Base-by-base conservation (phyloP, 2,888 invertebrate species). In the Odontocerum albicorne region DNA sequence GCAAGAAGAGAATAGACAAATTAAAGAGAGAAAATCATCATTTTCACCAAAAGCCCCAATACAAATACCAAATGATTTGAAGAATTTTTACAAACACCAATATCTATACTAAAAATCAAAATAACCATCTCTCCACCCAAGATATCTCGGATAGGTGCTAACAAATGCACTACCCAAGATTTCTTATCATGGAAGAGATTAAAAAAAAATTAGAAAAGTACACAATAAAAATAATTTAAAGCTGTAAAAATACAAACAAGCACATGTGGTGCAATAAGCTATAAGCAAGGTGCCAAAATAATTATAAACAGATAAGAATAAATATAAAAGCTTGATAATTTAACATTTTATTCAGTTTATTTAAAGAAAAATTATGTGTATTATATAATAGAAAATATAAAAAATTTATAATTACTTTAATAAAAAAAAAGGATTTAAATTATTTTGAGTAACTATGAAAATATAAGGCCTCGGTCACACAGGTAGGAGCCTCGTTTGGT, bases 1-100 rank as follows among this genome's bases (percentile, higher is more conserved):
- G 79, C 65, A 77, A 62, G 65, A 64, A 60, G 62, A 65, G 64
- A 68, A n/a, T n/a, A n/a, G n/a, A 68, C 66, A 62, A 66, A 42
- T 46, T 38, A 66, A n/a, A n/a, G n/a, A n/a, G n/a, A n/a, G n/a
- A n/a, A n/a, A n/a, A n/a, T n/a, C n/a, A n/a, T 33, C 27, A 66
- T 57, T 64, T 62, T 59, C 50, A 46, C 51, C 27, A 60, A 55
- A 61, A 60, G 52, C 57, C 15, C n/a, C 8, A n/a, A 27, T 6
- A 17, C 15, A 57, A 43, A 58, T 39, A 39, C 52, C 47, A 51
- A 42, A 42, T 55, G 49, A 56, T 22, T 51, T 43, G 47, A 59
- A 61, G 63, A 58, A 60, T 55, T 60, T 63, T 65, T 62, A 21
- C 19, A 8, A 40, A 39, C 17, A 17, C 19, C 1, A 40, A 21